Percentiles rank a stretch among this genome's conserved stretches.
These are phyloP conservation scores for Anas capensis DNA, from an alignment of 2,797 vertebrate species.

Conservation along the genomic window DNA sequence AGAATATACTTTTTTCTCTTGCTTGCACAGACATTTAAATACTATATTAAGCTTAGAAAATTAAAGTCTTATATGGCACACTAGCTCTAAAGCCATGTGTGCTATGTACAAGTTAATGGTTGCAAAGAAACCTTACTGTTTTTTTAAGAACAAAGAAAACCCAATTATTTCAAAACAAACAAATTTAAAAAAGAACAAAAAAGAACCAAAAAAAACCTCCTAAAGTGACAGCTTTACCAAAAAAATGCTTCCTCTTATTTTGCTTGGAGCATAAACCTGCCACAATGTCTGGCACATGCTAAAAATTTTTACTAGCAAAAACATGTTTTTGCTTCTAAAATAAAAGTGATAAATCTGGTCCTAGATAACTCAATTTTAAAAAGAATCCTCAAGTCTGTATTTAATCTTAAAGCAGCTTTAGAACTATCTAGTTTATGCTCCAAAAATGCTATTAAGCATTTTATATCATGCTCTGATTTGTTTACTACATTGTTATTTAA, in stretches of 20 bases:
- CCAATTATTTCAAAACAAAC: slow-evolving; percentile 62
- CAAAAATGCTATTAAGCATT: slow-evolving; percentile 82
- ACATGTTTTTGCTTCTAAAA: slow-evolving; percentile 63
- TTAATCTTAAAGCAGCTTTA: slow-evolving; percentile 76
- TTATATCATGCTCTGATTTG: slow-evolving; percentile 79
- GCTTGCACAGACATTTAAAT: slow-evolving; percentile 90
- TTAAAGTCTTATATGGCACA: slow-evolving; percentile 83
- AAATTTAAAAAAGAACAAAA: slow-evolving; percentile 23
- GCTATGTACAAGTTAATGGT: slow-evolving; percentile 82
- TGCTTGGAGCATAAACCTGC: slow-evolving; percentile 81
- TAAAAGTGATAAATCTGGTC: slow-evolving; percentile 73
- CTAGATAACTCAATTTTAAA: slow-evolving; percentile 64
- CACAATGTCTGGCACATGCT: slow-evolving; percentile 75
- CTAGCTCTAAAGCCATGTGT: slow-evolving; percentile 73
- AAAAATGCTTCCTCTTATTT: slow-evolving; percentile 80
- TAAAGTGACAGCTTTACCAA: slow-evolving; percentile 62
- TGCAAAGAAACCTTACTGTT: slow-evolving; percentile 77
- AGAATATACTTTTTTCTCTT: slow-evolving; percentile 93
- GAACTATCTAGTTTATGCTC: slow-evolving; percentile 79
- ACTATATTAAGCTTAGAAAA: slow-evolving; percentile 87
- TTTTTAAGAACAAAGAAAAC: slow-evolving; percentile 69
- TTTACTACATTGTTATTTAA: slow-evolving; percentile 76
- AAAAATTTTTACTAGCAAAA: slow-evolving; percentile 50
- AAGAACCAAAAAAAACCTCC: not conserved
- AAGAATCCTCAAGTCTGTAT: slow-evolving; percentile 51